phyloP scores from a whole-genome alignment of 1,140 invertebrate genomes.

The Diuraphis noxia region DNA sequence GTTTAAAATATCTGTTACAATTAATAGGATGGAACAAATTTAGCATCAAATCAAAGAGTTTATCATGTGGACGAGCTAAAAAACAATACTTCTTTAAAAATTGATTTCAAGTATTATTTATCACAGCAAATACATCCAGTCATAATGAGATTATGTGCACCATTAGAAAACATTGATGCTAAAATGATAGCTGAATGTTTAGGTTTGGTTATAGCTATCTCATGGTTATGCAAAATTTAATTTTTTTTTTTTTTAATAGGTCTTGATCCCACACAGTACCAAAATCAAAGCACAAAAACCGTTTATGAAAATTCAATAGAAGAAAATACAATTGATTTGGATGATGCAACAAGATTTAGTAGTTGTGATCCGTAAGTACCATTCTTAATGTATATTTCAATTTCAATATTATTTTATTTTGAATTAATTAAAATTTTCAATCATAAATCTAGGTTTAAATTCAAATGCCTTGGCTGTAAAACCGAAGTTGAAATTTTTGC shows the following conservation, averaged over 20 bases:
- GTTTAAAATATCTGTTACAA: not conserved
- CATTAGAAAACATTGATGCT: slow-evolving; percentile 91
- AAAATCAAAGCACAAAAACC: slow-evolving; percentile 53
- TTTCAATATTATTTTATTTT: not conserved
- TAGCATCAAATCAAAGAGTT: slow-evolving; percentile 84
- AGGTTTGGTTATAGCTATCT: slow-evolving; percentile 63
- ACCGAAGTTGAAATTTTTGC: slow-evolving; percentile 61
- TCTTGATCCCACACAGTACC: slow-evolving; percentile 64
- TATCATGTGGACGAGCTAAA: slow-evolving; percentile 92
- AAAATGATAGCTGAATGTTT: slow-evolving; percentile 86
- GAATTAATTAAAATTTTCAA: slow-evolving; percentile 40
- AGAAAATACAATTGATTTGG: slow-evolving; percentile 61
- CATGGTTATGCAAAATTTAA: not conserved
- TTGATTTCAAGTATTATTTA: slow-evolving; percentile 84
- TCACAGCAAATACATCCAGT: slow-evolving; percentile 92
- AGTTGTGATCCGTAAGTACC: slow-evolving; percentile 67
- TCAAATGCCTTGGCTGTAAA: slow-evolving; percentile 61
- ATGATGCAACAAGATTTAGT: slow-evolving; percentile 75
- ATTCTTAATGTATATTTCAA: not conserved
- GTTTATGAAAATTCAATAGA: slow-evolving; percentile 63
- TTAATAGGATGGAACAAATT: slow-evolving; percentile 72
- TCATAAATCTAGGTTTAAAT: slow-evolving; percentile 58
- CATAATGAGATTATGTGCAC: slow-evolving; percentile 89
- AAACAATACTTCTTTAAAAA: slow-evolving; percentile 69
- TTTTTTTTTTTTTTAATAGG: slow-evolving; percentile 57